Evolutionary conservation across 2,113 vertebrate species (phyloP).

Genomic region (Tonatia bakeri): DNA sequence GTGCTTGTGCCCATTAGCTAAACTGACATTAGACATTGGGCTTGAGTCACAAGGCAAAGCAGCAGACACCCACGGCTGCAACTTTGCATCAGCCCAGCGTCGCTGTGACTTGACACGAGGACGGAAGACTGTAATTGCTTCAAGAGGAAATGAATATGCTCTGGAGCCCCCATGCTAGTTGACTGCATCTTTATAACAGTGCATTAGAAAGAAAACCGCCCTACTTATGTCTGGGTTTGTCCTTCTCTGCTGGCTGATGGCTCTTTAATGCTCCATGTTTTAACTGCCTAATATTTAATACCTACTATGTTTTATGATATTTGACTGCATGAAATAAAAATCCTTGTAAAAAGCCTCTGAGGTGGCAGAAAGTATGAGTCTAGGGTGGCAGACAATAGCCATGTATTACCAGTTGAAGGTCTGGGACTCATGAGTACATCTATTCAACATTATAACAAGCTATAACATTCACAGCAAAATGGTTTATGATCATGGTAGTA

Average conservation of each 20-base stretch:
- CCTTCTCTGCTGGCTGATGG: neutral
- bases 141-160: neutral
- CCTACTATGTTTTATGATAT: neutral
- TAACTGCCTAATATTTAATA: neutral
- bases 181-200: neutral
- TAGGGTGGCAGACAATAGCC: neutral
- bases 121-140: neutral
- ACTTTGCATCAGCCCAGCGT: neutral
- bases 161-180: neutral
- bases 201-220: neutral
- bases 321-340: constrained; percentile 11
- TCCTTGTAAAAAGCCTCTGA: neutral
- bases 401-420: neutral
- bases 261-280: neutral
- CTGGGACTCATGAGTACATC: neutral
- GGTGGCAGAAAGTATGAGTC: neutral
- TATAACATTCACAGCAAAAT: neutral
- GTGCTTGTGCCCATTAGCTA: neutral
- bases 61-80: neutral
- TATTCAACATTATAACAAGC: neutral
- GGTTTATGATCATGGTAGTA: neutral
- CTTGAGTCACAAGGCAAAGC: neutral
- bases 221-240: neutral
- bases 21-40: neutral
- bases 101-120: neutral